These are phyloP conservation scores for Hippopotamus amphibius DNA, from an alignment of 2,113 vertebrate species.

Conservation along the genomic window DNA sequence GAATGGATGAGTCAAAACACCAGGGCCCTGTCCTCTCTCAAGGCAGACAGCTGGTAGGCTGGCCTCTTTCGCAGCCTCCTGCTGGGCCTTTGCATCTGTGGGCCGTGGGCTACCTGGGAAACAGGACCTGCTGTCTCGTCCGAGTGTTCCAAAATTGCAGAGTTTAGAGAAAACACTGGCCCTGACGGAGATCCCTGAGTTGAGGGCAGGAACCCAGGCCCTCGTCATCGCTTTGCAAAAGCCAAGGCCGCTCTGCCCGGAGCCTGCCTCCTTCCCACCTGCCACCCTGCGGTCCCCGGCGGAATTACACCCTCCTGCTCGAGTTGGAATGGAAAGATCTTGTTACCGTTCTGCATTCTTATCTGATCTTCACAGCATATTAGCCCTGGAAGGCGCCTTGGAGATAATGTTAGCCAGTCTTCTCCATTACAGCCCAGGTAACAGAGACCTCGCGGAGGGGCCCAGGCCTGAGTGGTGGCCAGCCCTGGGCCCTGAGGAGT, in stretches of 20 bases:
- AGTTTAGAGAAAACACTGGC: not conserved
- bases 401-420: not conserved
- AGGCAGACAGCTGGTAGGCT: not conserved
- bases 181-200: accelerated
- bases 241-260: accelerated
- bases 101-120: not conserved
- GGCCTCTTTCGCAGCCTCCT: not conserved
- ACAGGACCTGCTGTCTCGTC: not conserved
- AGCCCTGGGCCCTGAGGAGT: too few species aligned
- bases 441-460: not conserved
- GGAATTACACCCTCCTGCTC: not conserved
- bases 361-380: not conserved
- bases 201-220: not conserved
- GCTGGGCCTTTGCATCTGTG: not conserved
- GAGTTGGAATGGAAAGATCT: not conserved
- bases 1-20: not conserved
- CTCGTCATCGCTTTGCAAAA: not conserved
- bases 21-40: not conserved
- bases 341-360: not conserved
- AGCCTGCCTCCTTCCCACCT: slow-evolving; percentile 49
- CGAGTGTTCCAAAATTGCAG: not conserved
- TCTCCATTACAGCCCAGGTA: not conserved
- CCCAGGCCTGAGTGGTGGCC: not conserved
- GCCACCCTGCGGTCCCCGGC: slow-evolving; percentile 35
- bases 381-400: not conserved